Evolutionary conservation across 2,113 vertebrate species (phyloP).

Genomic region (Galbula dea): DNA sequence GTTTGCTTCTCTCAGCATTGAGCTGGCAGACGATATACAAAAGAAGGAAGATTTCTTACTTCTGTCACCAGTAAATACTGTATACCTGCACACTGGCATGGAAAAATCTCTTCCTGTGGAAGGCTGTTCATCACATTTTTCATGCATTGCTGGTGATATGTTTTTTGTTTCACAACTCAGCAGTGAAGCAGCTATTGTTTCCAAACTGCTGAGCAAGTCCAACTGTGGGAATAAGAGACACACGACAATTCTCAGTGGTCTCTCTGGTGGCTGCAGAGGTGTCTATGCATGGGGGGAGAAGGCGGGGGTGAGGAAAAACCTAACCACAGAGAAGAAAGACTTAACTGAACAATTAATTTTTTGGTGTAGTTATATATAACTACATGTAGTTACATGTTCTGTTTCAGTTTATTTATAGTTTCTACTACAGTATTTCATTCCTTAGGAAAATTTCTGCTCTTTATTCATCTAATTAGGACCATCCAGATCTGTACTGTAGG

Average conservation of each 20-base stretch:
- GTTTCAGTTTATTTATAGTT: neutral
- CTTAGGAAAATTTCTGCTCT: neutral
- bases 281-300: neutral
- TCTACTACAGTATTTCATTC: neutral
- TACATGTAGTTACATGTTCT: too few relatives aligned
- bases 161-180: conserved; percentile 31
- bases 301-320: rapidly evolving
- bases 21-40: neutral
- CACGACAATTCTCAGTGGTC: neutral
- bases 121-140: conserved; percentile 36
- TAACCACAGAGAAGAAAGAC: neutral
- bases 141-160: conserved; percentile 32
- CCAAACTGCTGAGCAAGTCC: conserved; percentile 41
- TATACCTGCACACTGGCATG: neutral
- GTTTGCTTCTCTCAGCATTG: neutral
- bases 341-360: neutral
- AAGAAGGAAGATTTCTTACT: conserved; percentile 15
- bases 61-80: neutral
- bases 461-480: neutral
- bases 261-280: neutral
- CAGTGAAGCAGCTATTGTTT: conserved; percentile 53
- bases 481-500: rapidly evolving
- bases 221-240: neutral
- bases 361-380: neutral
- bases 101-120: conserved; percentile 16